Evolutionary conservation across 2,888 invertebrate species (phyloP).

Genomic region (Apamea sordens): DNA sequence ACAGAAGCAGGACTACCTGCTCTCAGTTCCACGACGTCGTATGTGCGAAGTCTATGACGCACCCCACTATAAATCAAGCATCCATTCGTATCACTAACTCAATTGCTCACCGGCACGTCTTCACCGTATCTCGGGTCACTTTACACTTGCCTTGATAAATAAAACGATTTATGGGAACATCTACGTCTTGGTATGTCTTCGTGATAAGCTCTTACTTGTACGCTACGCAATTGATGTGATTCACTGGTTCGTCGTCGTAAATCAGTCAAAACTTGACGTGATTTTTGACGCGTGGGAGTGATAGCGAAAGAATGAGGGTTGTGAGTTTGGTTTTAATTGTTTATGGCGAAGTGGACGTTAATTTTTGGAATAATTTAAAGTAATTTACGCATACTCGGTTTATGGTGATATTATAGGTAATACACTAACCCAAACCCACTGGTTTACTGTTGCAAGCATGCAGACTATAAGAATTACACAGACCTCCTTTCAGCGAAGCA

Average conservation of each 20-base stretch:
- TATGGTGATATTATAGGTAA: background rate
- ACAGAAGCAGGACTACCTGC: background rate
- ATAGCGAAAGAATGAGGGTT: constrained; percentile 41
- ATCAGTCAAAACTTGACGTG: constrained; percentile 47
- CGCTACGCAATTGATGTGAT: constrained; percentile 32
- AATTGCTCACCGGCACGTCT: constrained; percentile 55
- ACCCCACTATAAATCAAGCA: constrained; percentile 49
- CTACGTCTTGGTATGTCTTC: constrained; percentile 20
- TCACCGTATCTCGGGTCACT: constrained; percentile 54
- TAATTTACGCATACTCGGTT: background rate
- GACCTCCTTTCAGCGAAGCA: background rate
- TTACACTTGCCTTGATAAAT: constrained; percentile 60
- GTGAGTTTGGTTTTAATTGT: constrained; percentile 11
- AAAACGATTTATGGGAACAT: constrained; percentile 57
- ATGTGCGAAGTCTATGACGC: constrained; percentile 6
- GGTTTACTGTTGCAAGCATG: background rate
- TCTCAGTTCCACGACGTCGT: constrained; percentile 6
- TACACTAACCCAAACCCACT: background rate
- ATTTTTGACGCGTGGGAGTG: constrained; percentile 17
- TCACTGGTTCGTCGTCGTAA: constrained; percentile 49
- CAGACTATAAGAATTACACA: background rate
- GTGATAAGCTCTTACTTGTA: constrained; percentile 53
- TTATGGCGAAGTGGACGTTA: background rate
- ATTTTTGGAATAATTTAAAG: background rate
- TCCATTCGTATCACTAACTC: constrained; percentile 54